A percentile compares a stretch with the other conserved stretches of the same genome.
These are phyloP conservation scores for Panagrolaimus sp. DNA, from an alignment of 1,140 invertebrate species.

Conservation along the genomic window DNA sequence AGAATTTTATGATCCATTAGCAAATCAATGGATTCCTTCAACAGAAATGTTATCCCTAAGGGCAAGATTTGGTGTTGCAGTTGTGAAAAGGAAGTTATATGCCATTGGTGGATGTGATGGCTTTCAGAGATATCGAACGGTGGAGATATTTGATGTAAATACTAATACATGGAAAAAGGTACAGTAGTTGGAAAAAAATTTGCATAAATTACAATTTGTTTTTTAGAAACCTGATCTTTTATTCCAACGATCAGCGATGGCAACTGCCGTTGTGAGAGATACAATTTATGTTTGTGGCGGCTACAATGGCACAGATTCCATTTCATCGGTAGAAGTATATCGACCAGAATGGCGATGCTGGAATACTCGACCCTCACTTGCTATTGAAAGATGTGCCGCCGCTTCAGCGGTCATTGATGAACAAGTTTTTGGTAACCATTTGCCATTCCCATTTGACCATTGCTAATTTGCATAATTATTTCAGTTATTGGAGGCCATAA, in stretches of 20 bases:
- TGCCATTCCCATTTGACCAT: no score
- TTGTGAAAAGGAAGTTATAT: constrained; percentile 1
- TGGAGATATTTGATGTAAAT: constrained; percentile 5
- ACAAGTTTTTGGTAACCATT: neutral
- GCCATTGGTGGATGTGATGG: constrained; percentile 1
- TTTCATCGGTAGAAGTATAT: constrained; percentile 5
- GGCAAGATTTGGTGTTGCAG: constrained; percentile 4
- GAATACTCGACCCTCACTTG: neutral
- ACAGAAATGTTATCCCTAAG: neutral
- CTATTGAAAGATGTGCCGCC: constrained; percentile 4
- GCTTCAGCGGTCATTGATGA: neutral
- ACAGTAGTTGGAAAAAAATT: neutral
- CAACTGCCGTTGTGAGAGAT: neutral
- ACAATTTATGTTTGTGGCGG: neutral
- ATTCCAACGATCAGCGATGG: neutral
- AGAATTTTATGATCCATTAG: constrained; percentile 14
- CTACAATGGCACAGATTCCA: neutral
- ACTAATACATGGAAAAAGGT: constrained; percentile 12
- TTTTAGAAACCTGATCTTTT: constrained; percentile 6
- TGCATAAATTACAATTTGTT: neutral
- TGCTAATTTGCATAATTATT: neutral
- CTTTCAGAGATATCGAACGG: neutral
- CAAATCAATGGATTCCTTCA: constrained; percentile 2
- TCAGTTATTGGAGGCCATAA: constrained; percentile 2
- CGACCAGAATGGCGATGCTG: neutral